phyloP scores from a whole-genome alignment of 2,888 invertebrate species.

The Ichneumon xanthorius region DNA sequence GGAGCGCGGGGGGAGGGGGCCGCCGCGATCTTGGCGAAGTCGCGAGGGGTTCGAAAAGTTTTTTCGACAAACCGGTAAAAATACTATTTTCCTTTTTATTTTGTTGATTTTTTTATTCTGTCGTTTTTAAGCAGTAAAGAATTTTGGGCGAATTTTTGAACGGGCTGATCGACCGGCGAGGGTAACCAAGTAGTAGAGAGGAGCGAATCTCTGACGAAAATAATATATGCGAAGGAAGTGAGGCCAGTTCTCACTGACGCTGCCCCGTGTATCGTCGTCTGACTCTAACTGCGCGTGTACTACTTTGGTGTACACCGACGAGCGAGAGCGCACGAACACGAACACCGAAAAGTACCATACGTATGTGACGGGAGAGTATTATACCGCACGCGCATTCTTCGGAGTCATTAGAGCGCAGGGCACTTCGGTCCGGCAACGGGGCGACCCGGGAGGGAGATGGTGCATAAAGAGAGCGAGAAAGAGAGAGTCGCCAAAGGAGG shows the following conservation, averaged over 20 bases:
- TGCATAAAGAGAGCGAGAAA: conserved; percentile 42
- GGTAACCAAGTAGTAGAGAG: conserved; percentile 61
- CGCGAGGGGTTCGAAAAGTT: conserved; percentile 14
- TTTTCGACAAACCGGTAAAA: background rate
- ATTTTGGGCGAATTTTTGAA: background rate
- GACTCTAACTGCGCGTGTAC: conserved; percentile 69
- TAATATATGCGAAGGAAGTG: conserved; percentile 17
- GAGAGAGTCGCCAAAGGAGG: conserved; percentile 63
- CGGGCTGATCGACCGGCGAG: conserved; percentile 30
- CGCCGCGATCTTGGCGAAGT: background rate
- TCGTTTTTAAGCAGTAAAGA: background rate
- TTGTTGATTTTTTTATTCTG: background rate
- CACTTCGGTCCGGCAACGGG: conserved; percentile 21
- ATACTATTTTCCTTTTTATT: background rate
- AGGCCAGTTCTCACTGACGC: conserved; percentile 13
- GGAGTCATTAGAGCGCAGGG: conserved; percentile 60
- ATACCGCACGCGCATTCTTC: conserved; percentile 55
- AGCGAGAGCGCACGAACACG: conserved; percentile 21
- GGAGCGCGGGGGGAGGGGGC: background rate
- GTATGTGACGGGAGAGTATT: conserved; percentile 38
- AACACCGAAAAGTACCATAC: background rate
- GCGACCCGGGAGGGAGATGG: conserved; percentile 34
- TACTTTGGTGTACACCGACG: conserved; percentile 61
- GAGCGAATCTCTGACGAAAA: conserved; percentile 52
- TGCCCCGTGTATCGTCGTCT: conserved; percentile 45